Evolutionary conservation across 2,888 invertebrate genomes (phyloP).

Genomic region (Lucinisca nassula): DNA sequence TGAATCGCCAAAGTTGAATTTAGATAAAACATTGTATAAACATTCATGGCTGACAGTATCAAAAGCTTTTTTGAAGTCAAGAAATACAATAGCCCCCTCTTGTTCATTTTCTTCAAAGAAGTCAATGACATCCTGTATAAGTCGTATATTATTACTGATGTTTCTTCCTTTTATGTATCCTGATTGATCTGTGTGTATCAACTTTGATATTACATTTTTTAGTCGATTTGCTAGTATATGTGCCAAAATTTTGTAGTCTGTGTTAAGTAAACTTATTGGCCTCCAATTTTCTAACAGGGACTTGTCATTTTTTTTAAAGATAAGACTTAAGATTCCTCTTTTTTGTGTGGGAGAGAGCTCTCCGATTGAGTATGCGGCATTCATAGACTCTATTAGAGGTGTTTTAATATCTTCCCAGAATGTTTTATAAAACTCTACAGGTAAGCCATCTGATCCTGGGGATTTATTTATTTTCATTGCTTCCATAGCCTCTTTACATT

Average conservation of each 20-base stretch:
- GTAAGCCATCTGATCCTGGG: slow-evolving; percentile 38
- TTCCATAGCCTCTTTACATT: background rate
- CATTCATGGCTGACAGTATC: background rate
- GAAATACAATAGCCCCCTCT: slow-evolving; percentile 11
- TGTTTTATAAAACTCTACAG: slow-evolving; percentile 37
- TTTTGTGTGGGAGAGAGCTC: slow-evolving; percentile 27
- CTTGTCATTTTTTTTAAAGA: slow-evolving; percentile 9
- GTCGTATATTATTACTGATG: slow-evolving; percentile 24
- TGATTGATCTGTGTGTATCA: slow-evolving; percentile 11
- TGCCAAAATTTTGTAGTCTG: slow-evolving; percentile 22
- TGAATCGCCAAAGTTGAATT: slow-evolving; percentile 7
- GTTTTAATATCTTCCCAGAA: slow-evolving; percentile 24
- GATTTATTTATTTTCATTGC: slow-evolving; percentile 42
- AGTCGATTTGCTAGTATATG: too few species aligned
- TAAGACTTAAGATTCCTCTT: slow-evolving; percentile 12
- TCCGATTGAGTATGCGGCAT: slow-evolving; percentile 3
- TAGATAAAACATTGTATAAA: background rate
- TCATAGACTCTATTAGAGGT: slow-evolving; percentile 23
- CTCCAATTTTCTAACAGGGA: slow-evolving; percentile 14
- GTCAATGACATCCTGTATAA: slow-evolving; percentile 28
- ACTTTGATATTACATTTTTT: background rate
- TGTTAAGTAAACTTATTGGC: slow-evolving; percentile 23
- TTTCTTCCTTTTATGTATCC: slow-evolving; percentile 28
- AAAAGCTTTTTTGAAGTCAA: slow-evolving; percentile 9
- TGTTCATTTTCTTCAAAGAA: background rate